Evolutionary conservation across 2,797 vertebrate species (phyloP).

Genomic region (Sebastes umbrosus): DNA sequence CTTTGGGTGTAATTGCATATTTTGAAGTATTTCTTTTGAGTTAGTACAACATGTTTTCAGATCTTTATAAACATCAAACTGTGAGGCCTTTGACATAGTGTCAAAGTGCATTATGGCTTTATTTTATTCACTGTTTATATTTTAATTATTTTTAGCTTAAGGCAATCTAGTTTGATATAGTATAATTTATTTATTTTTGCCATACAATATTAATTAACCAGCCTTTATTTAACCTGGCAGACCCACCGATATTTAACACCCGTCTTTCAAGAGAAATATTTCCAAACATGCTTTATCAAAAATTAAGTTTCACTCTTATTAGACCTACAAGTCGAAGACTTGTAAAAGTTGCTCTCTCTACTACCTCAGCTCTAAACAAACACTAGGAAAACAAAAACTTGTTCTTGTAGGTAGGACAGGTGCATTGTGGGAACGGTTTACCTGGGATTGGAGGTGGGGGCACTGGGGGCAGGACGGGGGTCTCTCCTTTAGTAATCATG

Average conservation of each 20-base stretch:
- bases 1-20: not conserved
- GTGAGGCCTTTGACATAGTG: not conserved
- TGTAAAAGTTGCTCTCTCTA: not conserved
- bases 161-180: not conserved
- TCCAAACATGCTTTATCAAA: not conserved
- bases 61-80: not conserved
- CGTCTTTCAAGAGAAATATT: not conserved
- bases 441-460: conserved; percentile 76
- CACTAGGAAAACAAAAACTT: not conserved
- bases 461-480: conserved; percentile 72
- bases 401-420: not conserved
- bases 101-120: not conserved
- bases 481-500: conserved; percentile 78
- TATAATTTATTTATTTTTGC: not conserved
- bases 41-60: not conserved
- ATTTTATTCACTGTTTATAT: not conserved
- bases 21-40: not conserved
- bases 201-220: not conserved
- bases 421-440: conserved; percentile 1
- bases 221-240: not conserved
- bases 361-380: not conserved
- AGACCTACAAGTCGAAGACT: not conserved
- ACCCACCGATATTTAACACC: not conserved
- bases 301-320: not conserved
- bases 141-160: not conserved